Evolutionary conservation across 2,113 vertebrate genomes (phyloP), one percentile per base, ranked within the genome.

Genomic region (Thryonomys swinderianus): DNA sequence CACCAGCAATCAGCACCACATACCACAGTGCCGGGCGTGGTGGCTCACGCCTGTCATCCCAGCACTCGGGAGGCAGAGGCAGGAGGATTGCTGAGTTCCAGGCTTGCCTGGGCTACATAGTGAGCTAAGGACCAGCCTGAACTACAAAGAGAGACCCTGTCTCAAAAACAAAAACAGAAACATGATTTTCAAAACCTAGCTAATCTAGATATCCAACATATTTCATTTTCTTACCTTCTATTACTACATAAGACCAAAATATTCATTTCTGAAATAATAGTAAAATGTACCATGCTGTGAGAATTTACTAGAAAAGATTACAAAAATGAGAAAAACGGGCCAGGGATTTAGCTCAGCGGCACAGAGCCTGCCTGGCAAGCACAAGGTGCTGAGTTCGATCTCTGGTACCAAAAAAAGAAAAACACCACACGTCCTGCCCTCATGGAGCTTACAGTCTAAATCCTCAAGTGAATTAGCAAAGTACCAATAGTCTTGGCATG

Each of bases 381-480:
- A 51, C 48, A 51, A 51, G 48, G 48, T 51, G 48, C 48, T 51
- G 48, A 51, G 48, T 51, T 51, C 6, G 48, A 51, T 10, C 48
- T 51, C 48, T 51, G 48, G 85, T 30, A 95, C 17, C 81, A 92
- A 94, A 85, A 78, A 11, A 18, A 88, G 34, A 66, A 73, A 76
- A 90, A 20, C 5, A 55, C 0, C 51, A 88, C 9, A 85, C 21
- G 45, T 14, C 85, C 93, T 96, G 91, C 89, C 48, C 96, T 96
- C 95, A 37, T 8, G 71, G 95, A 92, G 96, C 94, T 96, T 95
- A 92, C 91, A 97, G 23, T 94, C 96, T 93, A 93, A 90, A 42
- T 55, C 13, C 23, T 57, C 48, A n/a, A 78, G 53, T 88, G 80
- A 87, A 14, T 74, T 42, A 87, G 66, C n/a, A 89, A 42, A 73